Evolutionary conservation across 1,140 invertebrate species (phyloP), one percentile per base, ranked within the genome.

Genomic region (Drosophila carrolli): DNA sequence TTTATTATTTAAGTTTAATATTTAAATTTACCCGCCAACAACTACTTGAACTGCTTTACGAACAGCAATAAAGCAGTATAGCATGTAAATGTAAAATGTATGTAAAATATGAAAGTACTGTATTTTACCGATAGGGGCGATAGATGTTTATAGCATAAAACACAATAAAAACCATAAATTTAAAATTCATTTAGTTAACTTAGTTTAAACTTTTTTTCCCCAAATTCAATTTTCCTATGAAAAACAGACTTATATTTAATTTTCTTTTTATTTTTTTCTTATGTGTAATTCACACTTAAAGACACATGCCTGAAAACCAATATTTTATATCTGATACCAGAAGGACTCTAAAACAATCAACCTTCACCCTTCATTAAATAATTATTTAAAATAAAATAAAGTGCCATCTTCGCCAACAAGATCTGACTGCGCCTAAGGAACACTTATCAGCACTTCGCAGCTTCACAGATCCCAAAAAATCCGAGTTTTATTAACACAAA

Each of bases 401-500:
- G 47, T 43, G 40, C 13, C 11, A 48, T 38, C 13, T 37, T 48
- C 13, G 6, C 16, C 57, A 59, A 40, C 47, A n/a, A 29, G 11
- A 35, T 14, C 32, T 51, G 46, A 16, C 60, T 44, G 27, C 32
- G 16, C 60, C 57, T 27, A 5, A 38, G 57, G 57, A 59, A 40
- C 23, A 40, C 23, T 11, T 38, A 27, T 59, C 57, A 27, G 32
- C 44, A 38, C 57, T 14, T 59, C 44, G 1, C 35, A 23, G 40
- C 41, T 43, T 60, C 11, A 11, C 27, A 46, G 19, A 23, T 6
- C 3, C 32, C 32, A 48, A 37, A 63, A 50, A 8, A 46, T 35
- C 19, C 47, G 67, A 74, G 59, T 89, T 80, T 88, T 83, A 88
- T 89, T 89, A 84, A 89, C 73, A 65, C 84, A 89, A 88, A 89